Evolutionary conservation across 2,888 invertebrate species (phyloP).

Genomic region (Trileptium ribeirensis): DNA sequence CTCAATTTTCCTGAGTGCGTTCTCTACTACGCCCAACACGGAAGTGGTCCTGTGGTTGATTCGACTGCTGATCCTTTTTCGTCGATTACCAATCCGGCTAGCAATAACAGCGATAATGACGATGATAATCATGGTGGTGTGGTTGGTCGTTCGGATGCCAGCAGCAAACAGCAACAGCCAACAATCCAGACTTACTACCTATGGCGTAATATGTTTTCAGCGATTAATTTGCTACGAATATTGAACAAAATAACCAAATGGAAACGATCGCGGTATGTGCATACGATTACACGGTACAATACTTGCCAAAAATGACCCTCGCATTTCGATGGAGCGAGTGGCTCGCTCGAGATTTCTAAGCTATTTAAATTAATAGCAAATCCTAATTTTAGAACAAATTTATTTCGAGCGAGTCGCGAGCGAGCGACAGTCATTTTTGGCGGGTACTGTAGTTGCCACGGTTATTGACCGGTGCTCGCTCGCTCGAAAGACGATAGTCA

Average conservation of each 20-base stretch:
- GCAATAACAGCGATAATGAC: background rate
- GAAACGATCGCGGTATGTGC: conserved; percentile 79
- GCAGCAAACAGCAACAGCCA: background rate
- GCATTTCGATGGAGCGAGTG: too few species aligned
- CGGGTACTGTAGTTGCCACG: too few species aligned
- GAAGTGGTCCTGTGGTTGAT: conserved; percentile 26
- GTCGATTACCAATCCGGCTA: background rate
- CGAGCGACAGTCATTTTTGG: too few species aligned
- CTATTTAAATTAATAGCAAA: too few species aligned
- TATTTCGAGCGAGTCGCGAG: too few species aligned
- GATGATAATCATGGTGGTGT: background rate
- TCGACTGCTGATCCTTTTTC: background rate
- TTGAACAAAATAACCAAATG: conserved; percentile 97
- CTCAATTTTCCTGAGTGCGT: conserved; percentile 45
- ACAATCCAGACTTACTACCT: conserved; percentile 61
- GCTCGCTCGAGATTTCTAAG: too few species aligned
- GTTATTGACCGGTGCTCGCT: too few species aligned
- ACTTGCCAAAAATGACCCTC: too few species aligned
- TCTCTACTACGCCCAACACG: conserved; percentile 44
- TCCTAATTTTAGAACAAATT: too few species aligned
- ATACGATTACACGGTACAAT: too few species aligned
- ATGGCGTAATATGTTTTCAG: conserved; percentile 96
- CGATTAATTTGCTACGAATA: conserved; percentile 88
- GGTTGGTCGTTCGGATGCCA: background rate
- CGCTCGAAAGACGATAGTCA: too few species aligned